These are phyloP conservation scores for Herpailurus yagouaroundi DNA, from an alignment of 2,113 vertebrate species.

Conservation along the genomic window DNA sequence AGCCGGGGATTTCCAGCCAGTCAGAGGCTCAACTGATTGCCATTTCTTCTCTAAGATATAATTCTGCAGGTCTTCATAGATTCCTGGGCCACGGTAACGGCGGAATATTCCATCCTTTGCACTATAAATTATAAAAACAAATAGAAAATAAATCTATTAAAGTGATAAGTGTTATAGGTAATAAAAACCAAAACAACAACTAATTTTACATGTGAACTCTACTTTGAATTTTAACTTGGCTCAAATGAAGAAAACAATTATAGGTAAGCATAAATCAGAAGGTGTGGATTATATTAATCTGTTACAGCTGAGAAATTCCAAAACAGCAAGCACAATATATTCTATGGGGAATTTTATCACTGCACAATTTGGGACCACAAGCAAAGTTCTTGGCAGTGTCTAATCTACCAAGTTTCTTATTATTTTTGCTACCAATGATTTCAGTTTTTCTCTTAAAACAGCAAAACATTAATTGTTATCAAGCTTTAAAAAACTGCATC, in stretches of 20 bases:
- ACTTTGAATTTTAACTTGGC: constrained; percentile 14
- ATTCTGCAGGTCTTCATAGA: constrained; percentile 88
- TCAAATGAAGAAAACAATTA: constrained; percentile 12
- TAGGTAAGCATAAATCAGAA: not conserved
- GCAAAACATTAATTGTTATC: not conserved
- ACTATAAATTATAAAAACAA: constrained; percentile 77
- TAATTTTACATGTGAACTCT: not conserved
- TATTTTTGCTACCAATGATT: constrained; percentile 43
- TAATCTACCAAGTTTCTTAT: constrained; percentile 23
- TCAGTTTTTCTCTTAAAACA: constrained; percentile 27
- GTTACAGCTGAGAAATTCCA: constrained; percentile 9
- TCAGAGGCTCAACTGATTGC: constrained; percentile 90
- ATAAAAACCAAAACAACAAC: constrained; percentile 22
- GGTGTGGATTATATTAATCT: not conserved
- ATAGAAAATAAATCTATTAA: not conserved
- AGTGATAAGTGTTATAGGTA: not conserved
- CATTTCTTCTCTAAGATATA: constrained; percentile 90
- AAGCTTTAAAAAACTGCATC: constrained; percentile 4
- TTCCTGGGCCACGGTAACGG: constrained; percentile 89
- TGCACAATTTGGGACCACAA: not conserved
- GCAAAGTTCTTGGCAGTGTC: not conserved
- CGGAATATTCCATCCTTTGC: constrained; percentile 91
- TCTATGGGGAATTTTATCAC: not conserved
- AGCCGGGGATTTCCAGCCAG: constrained; percentile 92
- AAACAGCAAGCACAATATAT: not conserved